Percentiles rank a stretch among this genome's conserved stretches.
These are phyloP conservation scores for Petroica traversi DNA, from an alignment of 2,113 vertebrate species.

Conservation along the genomic window DNA sequence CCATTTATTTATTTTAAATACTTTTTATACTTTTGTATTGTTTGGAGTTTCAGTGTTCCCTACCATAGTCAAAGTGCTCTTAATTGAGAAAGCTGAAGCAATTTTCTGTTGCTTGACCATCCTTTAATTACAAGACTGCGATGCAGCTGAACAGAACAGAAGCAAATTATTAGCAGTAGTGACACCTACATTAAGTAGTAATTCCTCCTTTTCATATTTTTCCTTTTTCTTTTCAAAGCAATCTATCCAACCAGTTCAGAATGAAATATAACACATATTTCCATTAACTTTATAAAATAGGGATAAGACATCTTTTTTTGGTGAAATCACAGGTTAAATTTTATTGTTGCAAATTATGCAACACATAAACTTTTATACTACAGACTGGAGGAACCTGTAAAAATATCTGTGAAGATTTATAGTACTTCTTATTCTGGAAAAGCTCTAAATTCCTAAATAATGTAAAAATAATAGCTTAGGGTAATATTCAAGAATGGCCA, in stretches of 20 bases:
- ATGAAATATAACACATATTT: neutral
- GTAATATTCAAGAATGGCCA: neutral
- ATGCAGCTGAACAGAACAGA: neutral
- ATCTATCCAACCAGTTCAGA: neutral
- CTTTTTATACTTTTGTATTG: neutral
- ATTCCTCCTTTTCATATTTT: neutral
- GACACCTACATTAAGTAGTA: neutral
- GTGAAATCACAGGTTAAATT: neutral
- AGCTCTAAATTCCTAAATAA: conserved; percentile 3
- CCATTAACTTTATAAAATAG: neutral
- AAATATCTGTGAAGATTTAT: neutral
- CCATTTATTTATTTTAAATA: neutral
- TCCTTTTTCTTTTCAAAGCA: neutral
- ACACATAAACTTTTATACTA: neutral
- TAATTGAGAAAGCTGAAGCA: neutral
- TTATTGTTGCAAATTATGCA: neutral
- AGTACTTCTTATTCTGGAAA: neutral
- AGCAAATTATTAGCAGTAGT: neutral
- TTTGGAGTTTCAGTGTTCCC: neutral
- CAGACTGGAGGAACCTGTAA: neutral
- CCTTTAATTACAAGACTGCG: neutral
- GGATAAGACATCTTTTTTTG: neutral
- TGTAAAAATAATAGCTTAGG: neutral
- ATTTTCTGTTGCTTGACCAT: neutral
- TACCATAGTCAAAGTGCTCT: neutral